These are phyloP conservation scores for Villa cingulata DNA, from an alignment of 2,888 invertebrate genomes.

Conservation along the genomic window DNA sequence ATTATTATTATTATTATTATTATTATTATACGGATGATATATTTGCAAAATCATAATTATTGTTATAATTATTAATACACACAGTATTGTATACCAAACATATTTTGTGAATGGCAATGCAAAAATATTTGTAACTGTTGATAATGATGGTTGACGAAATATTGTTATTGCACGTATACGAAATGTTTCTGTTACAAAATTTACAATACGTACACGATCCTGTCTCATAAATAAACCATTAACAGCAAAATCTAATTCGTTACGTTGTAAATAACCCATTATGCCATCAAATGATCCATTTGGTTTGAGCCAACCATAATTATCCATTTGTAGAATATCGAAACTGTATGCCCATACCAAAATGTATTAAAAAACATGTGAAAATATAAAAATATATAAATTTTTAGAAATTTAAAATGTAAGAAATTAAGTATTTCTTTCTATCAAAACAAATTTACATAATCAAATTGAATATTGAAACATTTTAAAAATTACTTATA, in stretches of 20 bases:
- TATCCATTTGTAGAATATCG: slow-evolving; percentile 32
- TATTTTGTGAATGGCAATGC: slow-evolving; percentile 43
- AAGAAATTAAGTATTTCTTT: too few species aligned
- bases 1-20: not conserved
- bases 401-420: not conserved
- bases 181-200: slow-evolving; percentile 43
- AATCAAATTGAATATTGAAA: too few species aligned
- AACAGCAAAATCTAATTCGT: slow-evolving; percentile 41
- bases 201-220: slow-evolving; percentile 40
- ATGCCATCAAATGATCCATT: slow-evolving; percentile 46
- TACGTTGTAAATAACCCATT: slow-evolving; percentile 44
- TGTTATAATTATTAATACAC: slow-evolving; percentile 25
- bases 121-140: slow-evolving; percentile 48
- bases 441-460: too few species aligned
- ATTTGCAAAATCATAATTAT: slow-evolving; percentile 23
- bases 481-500: too few species aligned
- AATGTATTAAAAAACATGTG: too few species aligned
- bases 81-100: slow-evolving; percentile 40
- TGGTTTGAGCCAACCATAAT: slow-evolving; percentile 40
- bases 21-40: slow-evolving; percentile 17
- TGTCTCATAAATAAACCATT: slow-evolving; percentile 42
- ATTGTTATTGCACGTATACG: slow-evolving; percentile 41
- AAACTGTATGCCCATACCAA: too few species aligned
- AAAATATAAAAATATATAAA: not conserved
- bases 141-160: slow-evolving; percentile 48